These are phyloP conservation scores for Saturnia japonica DNA, from an alignment of 2,888 invertebrate species.

Conservation along the genomic window DNA sequence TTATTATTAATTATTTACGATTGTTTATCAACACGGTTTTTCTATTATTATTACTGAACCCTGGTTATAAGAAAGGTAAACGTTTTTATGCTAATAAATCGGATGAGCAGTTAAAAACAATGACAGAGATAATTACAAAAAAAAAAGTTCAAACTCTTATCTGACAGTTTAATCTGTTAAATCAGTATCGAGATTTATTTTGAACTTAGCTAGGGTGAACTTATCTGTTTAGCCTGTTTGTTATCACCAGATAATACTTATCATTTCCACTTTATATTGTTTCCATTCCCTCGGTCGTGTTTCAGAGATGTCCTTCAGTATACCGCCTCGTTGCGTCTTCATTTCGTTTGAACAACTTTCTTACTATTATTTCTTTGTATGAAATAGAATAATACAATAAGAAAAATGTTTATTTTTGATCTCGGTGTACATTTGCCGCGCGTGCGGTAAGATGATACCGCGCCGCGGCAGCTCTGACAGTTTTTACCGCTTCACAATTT, in stretches of 20 bases:
- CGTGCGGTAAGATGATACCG: neutral
- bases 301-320: neutral
- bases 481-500: neutral
- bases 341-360: neutral
- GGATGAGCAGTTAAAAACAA: conserved; percentile 8
- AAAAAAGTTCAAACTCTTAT: neutral
- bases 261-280: neutral
- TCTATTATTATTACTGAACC: neutral
- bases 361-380: neutral
- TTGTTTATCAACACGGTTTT: neutral
- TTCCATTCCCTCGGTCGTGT: neutral
- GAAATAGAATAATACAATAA: conserved; percentile 4
- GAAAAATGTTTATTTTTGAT: conserved; percentile 6
- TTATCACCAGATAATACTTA: neutral
- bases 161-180: neutral
- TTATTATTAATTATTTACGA: no score
- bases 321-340: neutral
- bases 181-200: neutral
- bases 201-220: neutral
- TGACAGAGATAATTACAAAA: neutral
- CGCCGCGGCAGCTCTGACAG: neutral
- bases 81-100: conserved; percentile 12
- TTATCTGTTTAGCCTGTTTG: neutral
- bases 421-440: neutral
- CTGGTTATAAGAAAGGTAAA: conserved; percentile 7